Conservation (phyloP, 2,113 vertebrate genomes). For the Baryphthengus martii region DNA sequence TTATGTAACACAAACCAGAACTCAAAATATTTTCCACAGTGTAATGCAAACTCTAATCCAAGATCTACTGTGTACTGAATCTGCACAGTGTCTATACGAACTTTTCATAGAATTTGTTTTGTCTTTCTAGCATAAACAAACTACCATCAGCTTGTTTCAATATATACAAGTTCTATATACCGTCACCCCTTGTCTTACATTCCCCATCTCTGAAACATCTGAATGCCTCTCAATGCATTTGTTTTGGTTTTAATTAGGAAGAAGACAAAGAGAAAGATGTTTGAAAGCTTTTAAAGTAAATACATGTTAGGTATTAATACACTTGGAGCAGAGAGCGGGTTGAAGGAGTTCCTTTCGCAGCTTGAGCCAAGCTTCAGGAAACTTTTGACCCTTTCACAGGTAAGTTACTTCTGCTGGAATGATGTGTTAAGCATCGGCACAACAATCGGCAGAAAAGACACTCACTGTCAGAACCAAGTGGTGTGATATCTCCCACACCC, state of each 20-base stretch:
- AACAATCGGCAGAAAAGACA: not conserved
- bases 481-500: rapidly evolving
- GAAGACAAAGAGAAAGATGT: not conserved
- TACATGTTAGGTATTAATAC: not conserved
- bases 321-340: not conserved
- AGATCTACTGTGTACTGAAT: not conserved
- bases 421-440: not conserved
- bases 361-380: not conserved
- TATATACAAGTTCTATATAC: not conserved
- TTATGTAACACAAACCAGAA: conserved; percentile 26
- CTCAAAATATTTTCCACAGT: conserved; percentile 5
- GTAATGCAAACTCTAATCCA: conserved; percentile 21
- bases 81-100: conserved; percentile 18
- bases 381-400: not conserved
- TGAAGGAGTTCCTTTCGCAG: not conserved
- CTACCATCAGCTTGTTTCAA: not conserved
- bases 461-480: not conserved
- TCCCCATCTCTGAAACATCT: not conserved
- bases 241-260: not conserved
- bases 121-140: not conserved
- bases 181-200: not conserved
- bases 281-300: conserved; percentile 9
- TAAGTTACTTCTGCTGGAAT: not conserved
- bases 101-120: not conserved
- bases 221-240: not conserved